Evolutionary conservation across 2,113 vertebrate genomes (phyloP).

Genomic region (Eira barbara): DNA sequence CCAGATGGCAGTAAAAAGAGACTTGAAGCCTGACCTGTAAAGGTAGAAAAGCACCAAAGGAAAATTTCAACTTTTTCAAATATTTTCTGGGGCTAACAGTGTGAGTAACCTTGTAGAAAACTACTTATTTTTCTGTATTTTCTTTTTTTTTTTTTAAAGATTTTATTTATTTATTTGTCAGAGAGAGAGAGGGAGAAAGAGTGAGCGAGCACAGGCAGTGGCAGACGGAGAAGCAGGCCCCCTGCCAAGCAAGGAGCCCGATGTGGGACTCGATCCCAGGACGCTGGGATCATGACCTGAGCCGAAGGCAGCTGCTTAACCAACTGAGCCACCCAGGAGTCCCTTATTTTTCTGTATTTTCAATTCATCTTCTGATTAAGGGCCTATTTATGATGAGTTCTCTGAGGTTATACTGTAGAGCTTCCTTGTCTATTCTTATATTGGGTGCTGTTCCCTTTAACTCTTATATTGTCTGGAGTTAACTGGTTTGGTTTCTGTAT

Average conservation of each 20-base stretch:
- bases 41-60: not conserved
- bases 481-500: not conserved
- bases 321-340: too few species aligned
- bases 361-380: not conserved
- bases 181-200: too few species aligned
- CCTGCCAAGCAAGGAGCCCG: too few species aligned
- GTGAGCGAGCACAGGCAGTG: too few species aligned
- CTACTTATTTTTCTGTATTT: not conserved
- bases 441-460: not conserved
- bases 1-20: not conserved
- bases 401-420: not conserved
- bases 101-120: not conserved
- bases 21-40: not conserved
- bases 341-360: conserved; percentile 14
- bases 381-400: not conserved
- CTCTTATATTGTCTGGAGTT: not conserved
- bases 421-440: not conserved
- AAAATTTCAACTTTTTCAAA: not conserved
- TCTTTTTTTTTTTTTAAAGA: conserved; percentile 8
- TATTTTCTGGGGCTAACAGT: not conserved
- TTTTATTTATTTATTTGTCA: too few species aligned
- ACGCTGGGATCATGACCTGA: too few species aligned
- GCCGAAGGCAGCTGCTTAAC: too few species aligned
- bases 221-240: too few species aligned
- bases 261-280: too few species aligned